Evolutionary conservation across 1,140 invertebrate species (phyloP), one percentile per base, ranked within the genome.

Genomic region (Intoshia linei): DNA sequence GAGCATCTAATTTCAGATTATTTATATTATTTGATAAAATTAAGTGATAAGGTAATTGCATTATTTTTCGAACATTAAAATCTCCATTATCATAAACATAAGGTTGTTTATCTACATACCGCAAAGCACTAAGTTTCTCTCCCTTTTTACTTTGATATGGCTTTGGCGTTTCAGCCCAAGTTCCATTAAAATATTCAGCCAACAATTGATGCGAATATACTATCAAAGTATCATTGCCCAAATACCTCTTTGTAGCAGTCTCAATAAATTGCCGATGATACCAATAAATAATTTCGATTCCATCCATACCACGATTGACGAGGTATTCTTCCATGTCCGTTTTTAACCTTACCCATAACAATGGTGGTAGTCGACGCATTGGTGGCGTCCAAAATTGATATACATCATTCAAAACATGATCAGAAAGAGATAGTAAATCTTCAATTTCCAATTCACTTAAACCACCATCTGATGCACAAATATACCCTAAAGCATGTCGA

Each of bases 291-390:
- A 50, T 43, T 22, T 6, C 11, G 7, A 23, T 17, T 10, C 21
- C 34, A 48, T 90, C 81, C 0, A 78, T 77, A 51, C 90, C 78
- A 32, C 77, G 57, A 87, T 79, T 1, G 3, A 72, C 76, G 13
- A 93, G 51, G 54, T 87, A 92, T 50, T 83, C 81, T 0, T 77
- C 75, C 20, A 93, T 60, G 61, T 90, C 81, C 46, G 79, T 79
- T 22, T 78, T 63, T 25, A 54, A 30, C 15, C 51, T 34, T 3
- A 47, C 45, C 17, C 50, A 37, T n/a, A 52, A 39, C n/a, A 54
- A 40, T 10, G 50, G 50, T 1, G 51, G 51, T 23, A 54, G 40
- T n/a, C 51, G 39, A 22, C 50, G 34, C n/a, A 49, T 40, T n/a
- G 51, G 49, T 6, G 51, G 50, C 4, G 15, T 29, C 24, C 24